These are phyloP conservation scores for Polydrusus pterygomalis DNA, from an alignment of 2,888 invertebrate genomes.

Conservation along the genomic window DNA sequence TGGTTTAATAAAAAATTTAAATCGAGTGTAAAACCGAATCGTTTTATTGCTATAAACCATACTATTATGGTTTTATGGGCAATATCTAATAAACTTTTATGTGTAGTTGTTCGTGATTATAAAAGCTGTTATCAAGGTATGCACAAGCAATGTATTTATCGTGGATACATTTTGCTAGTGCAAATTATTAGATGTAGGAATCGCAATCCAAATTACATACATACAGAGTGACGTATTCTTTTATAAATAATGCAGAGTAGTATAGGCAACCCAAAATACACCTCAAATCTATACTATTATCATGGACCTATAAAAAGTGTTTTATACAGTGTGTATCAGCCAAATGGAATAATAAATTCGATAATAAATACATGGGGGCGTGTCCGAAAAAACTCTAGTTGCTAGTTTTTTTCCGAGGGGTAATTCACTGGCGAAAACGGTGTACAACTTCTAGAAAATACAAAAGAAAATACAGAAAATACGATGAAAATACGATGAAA, in stretches of 20 bases:
- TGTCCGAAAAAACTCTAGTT: no score
- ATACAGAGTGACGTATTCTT: no score
- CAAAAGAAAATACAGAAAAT: no score
- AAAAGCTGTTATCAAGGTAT: conserved; percentile 36
- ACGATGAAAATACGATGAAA: no score
- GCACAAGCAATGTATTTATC: conserved; percentile 5
- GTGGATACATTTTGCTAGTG: conserved; percentile 15
- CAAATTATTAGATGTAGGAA: not conserved
- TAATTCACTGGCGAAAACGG: no score
- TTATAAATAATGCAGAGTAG: not conserved
- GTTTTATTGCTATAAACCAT: conserved; percentile 4
- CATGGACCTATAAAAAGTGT: no score
- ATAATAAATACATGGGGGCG: no score
- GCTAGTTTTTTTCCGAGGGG: no score
- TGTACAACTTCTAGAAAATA: no score
- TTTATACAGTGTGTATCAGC: no score
- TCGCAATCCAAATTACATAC: not conserved
- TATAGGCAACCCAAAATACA: conserved; percentile 7
- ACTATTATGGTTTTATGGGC: conserved; percentile 4
- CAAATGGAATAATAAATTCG: no score
- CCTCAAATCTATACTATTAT: no score
- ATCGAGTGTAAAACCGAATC: conserved; percentile 18
- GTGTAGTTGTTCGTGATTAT: conserved; percentile 7
- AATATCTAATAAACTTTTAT: conserved; percentile 30
- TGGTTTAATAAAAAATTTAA: conserved; percentile 1